Evolutionary conservation across 2,113 vertebrate species (phyloP).

Genomic region (Nerophis ophidion): DNA sequence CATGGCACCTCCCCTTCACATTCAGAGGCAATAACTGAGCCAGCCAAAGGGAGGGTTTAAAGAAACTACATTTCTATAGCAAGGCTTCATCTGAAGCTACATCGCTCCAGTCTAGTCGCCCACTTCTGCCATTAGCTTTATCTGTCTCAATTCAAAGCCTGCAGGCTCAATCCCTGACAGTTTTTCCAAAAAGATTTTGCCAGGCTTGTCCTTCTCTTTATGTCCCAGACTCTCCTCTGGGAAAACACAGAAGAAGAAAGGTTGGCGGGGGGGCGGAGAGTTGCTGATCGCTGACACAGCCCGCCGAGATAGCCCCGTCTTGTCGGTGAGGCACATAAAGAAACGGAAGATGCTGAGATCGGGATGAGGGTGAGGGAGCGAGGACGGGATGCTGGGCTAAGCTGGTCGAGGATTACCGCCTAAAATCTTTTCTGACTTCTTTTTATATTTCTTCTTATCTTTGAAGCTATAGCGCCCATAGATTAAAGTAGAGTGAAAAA

Average conservation of each 20-base stretch:
- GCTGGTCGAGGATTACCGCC: slow-evolving; percentile 42
- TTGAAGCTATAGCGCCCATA: slow-evolving; percentile 4
- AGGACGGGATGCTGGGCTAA: slow-evolving; percentile 44
- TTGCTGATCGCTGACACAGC: slow-evolving; percentile 59
- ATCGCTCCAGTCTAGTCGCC: slow-evolving; percentile 33
- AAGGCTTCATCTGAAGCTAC: slow-evolving; percentile 36
- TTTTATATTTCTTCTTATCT: slow-evolving; percentile 48
- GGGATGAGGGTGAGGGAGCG: slow-evolving; percentile 37
- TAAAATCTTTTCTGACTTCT: slow-evolving; percentile 43
- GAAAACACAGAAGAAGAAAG: slow-evolving; percentile 30
- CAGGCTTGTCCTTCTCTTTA: slow-evolving; percentile 49
- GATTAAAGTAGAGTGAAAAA: slow-evolving; percentile 10
- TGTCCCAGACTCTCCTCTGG: slow-evolving; percentile 34
- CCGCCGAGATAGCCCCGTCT: slow-evolving; percentile 42
- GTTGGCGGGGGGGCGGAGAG: neutral
- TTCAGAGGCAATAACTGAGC: slow-evolving; percentile 30
- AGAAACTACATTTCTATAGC: slow-evolving; percentile 51
- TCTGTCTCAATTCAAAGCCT: slow-evolving; percentile 50
- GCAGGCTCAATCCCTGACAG: slow-evolving; percentile 38
- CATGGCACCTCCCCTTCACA: slow-evolving; percentile 45
- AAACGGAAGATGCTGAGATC: slow-evolving; percentile 44
- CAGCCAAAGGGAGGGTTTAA: slow-evolving; percentile 39
- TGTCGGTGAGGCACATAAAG: slow-evolving; percentile 47
- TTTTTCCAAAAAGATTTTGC: slow-evolving; percentile 50
- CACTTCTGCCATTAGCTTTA: slow-evolving; percentile 55